Conservation (phyloP, 2,888 invertebrate species). For the Ophion obscuratus region DNA sequence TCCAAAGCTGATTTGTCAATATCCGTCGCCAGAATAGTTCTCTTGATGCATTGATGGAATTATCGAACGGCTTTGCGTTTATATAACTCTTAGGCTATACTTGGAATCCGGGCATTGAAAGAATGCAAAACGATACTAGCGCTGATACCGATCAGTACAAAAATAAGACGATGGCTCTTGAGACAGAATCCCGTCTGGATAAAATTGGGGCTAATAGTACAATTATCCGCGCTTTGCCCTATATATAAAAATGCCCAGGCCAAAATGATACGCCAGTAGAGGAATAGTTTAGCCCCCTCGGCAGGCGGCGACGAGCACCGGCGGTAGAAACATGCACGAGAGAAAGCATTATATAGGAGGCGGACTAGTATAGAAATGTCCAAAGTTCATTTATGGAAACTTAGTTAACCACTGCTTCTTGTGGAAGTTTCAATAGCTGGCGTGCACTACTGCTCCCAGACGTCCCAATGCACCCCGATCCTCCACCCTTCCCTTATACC, state of each 20-base stretch:
- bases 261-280: constrained; percentile 41
- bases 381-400: constrained; percentile 76
- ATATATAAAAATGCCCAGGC: constrained; percentile 30
- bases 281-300: constrained; percentile 45
- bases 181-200: not conserved
- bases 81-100: not conserved
- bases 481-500: not conserved
- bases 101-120: no score
- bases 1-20: no score
- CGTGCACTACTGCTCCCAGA: constrained; percentile 57
- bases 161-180: not conserved
- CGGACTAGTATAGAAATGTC: constrained; percentile 67
- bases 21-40: no score
- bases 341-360: constrained; percentile 10
- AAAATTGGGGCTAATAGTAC: constrained; percentile 7
- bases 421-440: constrained; percentile 77
- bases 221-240: constrained; percentile 17
- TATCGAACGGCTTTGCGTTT: not conserved
- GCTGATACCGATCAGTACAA: no score
- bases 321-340: constrained; percentile 42
- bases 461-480: constrained; percentile 19
- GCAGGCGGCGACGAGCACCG: constrained; percentile 34
- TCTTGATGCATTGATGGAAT: not conserved
- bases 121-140: no score
- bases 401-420: constrained; percentile 76